Conservation (phyloP, 2,113 vertebrate species). For the Trematocara stigmaticum region DNA sequence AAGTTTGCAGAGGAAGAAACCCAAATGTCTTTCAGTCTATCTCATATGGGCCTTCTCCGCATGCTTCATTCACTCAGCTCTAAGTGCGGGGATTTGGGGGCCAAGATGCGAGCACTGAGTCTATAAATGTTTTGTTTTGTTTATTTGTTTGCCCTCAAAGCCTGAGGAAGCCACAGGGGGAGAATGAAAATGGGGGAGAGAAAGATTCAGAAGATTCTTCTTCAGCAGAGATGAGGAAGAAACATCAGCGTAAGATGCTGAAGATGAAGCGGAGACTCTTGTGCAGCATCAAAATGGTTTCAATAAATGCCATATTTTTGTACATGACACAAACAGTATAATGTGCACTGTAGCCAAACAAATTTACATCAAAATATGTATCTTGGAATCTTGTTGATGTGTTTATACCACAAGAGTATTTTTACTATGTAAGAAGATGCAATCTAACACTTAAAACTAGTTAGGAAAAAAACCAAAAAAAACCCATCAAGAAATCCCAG, state of each 20-base stretch:
- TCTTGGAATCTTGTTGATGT: not conserved
- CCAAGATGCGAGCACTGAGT: constrained; percentile 54
- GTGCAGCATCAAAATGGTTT: constrained; percentile 10
- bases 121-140: constrained; percentile 72
- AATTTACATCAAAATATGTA: not conserved
- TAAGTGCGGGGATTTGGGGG: constrained; percentile 53
- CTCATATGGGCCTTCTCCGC: constrained; percentile 54
- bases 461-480: not conserved
- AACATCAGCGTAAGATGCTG: constrained; percentile 28
- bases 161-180: constrained; percentile 53
- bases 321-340: not conserved
- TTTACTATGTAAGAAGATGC: not conserved
- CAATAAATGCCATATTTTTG: constrained; percentile 8
- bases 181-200: constrained; percentile 25
- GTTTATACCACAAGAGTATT: not conserved
- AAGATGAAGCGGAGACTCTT: constrained; percentile 6
- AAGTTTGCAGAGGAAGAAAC: constrained; percentile 69
- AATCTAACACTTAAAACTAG: not conserved
- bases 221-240: constrained; percentile 8
- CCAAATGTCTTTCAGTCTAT: constrained; percentile 54
- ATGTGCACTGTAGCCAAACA: not conserved
- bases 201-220: constrained; percentile 8
- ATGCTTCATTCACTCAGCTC: constrained; percentile 59
- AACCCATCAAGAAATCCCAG: not conserved
- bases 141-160: constrained; percentile 67